phyloP scores from a whole-genome alignment of 92 coral and sea anemone genomes.

The Siderastrea siderea region DNA sequence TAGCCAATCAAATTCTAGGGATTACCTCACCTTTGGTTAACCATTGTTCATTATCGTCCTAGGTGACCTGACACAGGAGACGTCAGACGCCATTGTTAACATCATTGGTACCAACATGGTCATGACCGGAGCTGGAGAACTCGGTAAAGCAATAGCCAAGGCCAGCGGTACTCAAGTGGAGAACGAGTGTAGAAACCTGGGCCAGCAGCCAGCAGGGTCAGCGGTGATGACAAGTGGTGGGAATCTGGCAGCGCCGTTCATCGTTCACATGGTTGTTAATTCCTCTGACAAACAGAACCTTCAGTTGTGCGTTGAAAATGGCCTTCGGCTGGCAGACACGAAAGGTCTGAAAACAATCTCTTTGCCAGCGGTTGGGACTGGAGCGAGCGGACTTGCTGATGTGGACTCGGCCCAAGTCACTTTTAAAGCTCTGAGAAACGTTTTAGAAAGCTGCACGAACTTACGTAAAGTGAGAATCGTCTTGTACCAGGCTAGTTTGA shows the following conservation, averaged over 20 bases:
- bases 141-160: slow-evolving; percentile 13
- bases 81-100: slow-evolving; percentile 37
- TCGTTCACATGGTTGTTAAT: slow-evolving; percentile 64
- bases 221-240: slow-evolving; percentile 74
- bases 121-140: slow-evolving; percentile 11
- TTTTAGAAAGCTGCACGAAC: slow-evolving; percentile 24
- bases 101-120: slow-evolving; percentile 16
- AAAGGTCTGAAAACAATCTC: slow-evolving; percentile 61
- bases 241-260: slow-evolving; percentile 33
- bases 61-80: slow-evolving; percentile 17
- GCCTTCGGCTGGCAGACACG: slow-evolving; percentile 60
- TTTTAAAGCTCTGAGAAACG: slow-evolving; percentile 62
- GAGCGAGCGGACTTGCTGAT: slow-evolving; percentile 50
- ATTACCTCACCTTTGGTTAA: no score
- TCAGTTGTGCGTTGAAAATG: slow-evolving; percentile 58
- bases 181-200: slow-evolving; percentile 48
- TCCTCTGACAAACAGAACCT: slow-evolving; percentile 25
- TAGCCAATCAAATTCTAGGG: no score
- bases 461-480: slow-evolving; percentile 71
- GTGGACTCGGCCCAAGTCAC: slow-evolving; percentile 63
- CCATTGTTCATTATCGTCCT: not conserved
- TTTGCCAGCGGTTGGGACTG: slow-evolving; percentile 82
- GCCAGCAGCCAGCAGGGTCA: slow-evolving; percentile 68
- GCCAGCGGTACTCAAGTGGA: slow-evolving; percentile 65
- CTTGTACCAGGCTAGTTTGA: slow-evolving; percentile 62